Evolutionary conservation across 2,888 invertebrate genomes (phyloP), one percentile per base, ranked within the genome.

Genomic region (Phrixothrix hirtus): DNA sequence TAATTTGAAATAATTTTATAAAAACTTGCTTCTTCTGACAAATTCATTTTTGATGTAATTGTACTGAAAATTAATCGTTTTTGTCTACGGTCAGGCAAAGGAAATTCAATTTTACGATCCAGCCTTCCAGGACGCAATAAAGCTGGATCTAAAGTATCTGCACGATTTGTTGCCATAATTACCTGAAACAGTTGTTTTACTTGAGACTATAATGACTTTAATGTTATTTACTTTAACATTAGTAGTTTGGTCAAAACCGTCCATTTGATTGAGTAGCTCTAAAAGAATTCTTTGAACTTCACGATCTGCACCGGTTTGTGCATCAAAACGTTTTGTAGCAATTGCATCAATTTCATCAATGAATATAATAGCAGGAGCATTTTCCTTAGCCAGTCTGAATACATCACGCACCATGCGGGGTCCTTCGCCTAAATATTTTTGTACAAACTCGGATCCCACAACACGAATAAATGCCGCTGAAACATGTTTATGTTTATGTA

Each of bases 331-430:
- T 78, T 99, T 99, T 2, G 99, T 99, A 7, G 98, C 99, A 65
- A 99, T 99, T 26, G 99, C 99, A 78, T 99, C 99, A 68, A 99
- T 99, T 80, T 99, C 99, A 78, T 99, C 99, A 70, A 99, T 99
- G 75, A 99, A 99, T 65, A 99, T 99, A 65, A 99, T 99, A 1
- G 98, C 97, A 1, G 99, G 99, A 1, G 97, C 92, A 79, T 99
- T 99, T 77, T 99, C 99, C 75, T 98, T 96, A 11, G 99, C 99
- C 58, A 99, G 82, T 67, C 99, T 87, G 77, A 99, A 99, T 9
- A 99, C 98, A 75, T 99, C 99, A 56, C 99, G 84, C 21, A 99
- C 99, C 99, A 99, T 99, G 45, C 99, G 86, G 0, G 99, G 98
- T 0, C 99, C 99, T 76, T 99, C 99, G 25, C 99, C 99, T 44